These are phyloP conservation scores for Muscicapa adusta DNA, from an alignment of 2,113 vertebrate species.

Conservation along the genomic window DNA sequence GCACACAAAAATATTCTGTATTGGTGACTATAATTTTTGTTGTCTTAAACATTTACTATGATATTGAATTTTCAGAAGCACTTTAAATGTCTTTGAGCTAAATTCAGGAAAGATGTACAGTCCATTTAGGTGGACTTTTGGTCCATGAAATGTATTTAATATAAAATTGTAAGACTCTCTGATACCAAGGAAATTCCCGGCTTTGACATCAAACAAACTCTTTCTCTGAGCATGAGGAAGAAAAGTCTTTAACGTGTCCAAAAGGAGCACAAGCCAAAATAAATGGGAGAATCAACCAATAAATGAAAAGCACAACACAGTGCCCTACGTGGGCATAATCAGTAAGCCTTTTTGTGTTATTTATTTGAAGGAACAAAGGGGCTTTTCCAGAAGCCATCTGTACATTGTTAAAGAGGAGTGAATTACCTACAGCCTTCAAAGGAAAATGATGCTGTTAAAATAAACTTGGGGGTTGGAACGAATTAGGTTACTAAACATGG, in stretches of 20 bases:
- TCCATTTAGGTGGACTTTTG: not conserved
- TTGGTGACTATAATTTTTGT: not conserved
- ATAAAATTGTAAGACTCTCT: not conserved
- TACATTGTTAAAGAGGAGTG: not conserved
- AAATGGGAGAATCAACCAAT: not conserved
- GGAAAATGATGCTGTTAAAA: slow-evolving; percentile 2
- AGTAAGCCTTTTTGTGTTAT: not conserved
- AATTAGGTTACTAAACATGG: not conserved
- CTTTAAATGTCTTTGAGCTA: not conserved
- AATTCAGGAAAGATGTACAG: not conserved
- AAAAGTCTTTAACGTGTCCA: not conserved
- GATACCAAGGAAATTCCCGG: slow-evolving; percentile 19
- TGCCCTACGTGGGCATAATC: not conserved
- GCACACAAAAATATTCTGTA: not conserved
- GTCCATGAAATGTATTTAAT: not conserved
- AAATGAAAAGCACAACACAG: not conserved
- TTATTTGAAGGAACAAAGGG: slow-evolving; percentile 5
- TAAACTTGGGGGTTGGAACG: not conserved
- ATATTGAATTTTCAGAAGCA: not conserved
- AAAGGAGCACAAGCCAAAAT: not conserved
- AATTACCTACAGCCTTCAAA: slow-evolving; percentile 32
- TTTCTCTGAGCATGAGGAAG: not conserved
- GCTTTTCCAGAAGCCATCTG: slow-evolving; percentile 41
- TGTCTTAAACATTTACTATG: not conserved
- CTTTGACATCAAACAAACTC: slow-evolving; percentile 5